Evolutionary conservation across 92 coral and sea anemone genomes (phyloP), one percentile per base, ranked within the genome.

Genomic region (Plumapathes pennacea): DNA sequence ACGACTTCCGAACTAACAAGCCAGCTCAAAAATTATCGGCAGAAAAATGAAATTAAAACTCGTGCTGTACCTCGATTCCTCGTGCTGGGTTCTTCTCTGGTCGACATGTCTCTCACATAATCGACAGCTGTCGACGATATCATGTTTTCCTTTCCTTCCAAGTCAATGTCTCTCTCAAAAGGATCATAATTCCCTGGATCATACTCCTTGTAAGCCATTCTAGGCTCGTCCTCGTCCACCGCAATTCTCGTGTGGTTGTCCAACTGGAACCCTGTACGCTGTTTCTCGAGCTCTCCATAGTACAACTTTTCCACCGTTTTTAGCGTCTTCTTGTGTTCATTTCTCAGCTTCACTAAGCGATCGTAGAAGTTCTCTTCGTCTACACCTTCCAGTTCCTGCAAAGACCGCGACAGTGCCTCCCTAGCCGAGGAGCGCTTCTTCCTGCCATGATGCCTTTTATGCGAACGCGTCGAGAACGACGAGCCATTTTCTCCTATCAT

Each of bases 281-380:
- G 77, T 52, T 77, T 92, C 43, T 72, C 85, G 23, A 77, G 70
- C 38, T 92, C 94, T 3, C 70, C 51, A 51, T 88, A 89, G 54
- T 92, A 92, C 68, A 72, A 73, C 38, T 81, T 90, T 56, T 92
- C 98, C 15, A 92, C 74, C 12, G 83, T 61, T 32, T 92, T 88
- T 33, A 92, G 59, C 39, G 96, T 89, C 67, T 71, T 92, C 59
- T 89, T 84, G 49, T 92, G 98, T 21, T 92, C 98, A 59, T 69
- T 77, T 50, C 80, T 85, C 55, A 92, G 56, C 6, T 88, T 75
- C 32, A 92, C 25, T 34, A 92, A 63, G 29, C 84, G 92, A 37
- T 77, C 71, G 46, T 92, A 92, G 38, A 92, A 92, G 60, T 88
- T 76, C 34, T 81, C 88, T 45, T 92, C 94, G 50, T 78, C 90